Base-by-base conservation (phyloP, 2,113 vertebrate species). In the Psittacus erithacus region DNA sequence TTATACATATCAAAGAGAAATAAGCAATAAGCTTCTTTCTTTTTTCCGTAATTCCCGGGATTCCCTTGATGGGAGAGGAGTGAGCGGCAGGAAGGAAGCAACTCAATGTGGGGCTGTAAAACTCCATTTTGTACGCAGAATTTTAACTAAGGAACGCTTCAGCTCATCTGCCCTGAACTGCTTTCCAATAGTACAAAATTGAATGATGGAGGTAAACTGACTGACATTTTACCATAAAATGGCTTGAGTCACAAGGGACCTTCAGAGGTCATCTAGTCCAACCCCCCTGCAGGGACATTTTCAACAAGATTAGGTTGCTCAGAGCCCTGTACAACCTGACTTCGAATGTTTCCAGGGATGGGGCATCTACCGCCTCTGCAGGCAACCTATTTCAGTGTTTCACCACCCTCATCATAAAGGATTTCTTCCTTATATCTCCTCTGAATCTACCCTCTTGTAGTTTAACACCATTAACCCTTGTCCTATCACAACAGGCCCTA, bases 121-220 rank as follows among this genome's bases (percentile, higher is more conserved):
- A 91, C 28, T 55, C 63, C 10, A 59, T 80, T 97, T 89, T 39
- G 24, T 67, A 60, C 10, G 7, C 11, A 92, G 70, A 57, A 79
- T 82, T 96, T 93, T 49, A 95, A 62, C 33, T 64, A 46, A 84
- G 9, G 33, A 65, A 84, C 23, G 8, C n/a, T 77, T 86, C 59
- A 24, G 33, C 24, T 69, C 23, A 75, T 81, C 38, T 70, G 44
- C 33, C 35, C 50, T 55, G 13, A 60, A 33, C 10, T n/a, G 23
- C 17, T 65, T 71, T 78, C 59, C 38, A 67, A 44, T 13, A 78
- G 33, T 46, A 76, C 76, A 85, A 88, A 79, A 74, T 4, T 65
- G 43, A 75, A 33, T 53, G 43, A 44, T 44, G 31, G 69, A 62
- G 35, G 57, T 41, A 53, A 73, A 84, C 10, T 35, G 50, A 75